Conservation (phyloP, 2,113 vertebrate genomes). For the Scophthalmus maximus region DNA sequence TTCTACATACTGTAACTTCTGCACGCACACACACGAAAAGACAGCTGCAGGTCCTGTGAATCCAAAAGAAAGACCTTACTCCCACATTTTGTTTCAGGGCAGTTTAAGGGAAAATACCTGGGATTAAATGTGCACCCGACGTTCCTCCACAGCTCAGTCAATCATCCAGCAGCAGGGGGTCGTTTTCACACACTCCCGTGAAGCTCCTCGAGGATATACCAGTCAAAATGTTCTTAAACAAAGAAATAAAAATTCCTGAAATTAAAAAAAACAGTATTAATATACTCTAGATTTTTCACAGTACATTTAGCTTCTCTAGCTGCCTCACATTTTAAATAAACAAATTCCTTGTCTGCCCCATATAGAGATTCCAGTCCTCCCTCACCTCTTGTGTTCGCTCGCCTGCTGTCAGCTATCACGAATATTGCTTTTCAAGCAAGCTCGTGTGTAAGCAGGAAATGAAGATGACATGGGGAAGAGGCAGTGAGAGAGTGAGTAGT, state of each 20-base stretch:
- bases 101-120: conserved; percentile 34
- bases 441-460: conserved; percentile 71
- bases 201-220: conserved; percentile 8
- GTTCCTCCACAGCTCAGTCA: conserved; percentile 34
- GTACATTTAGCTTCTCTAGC: not conserved
- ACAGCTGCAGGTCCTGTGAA: not conserved
- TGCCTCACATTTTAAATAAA: conserved; percentile 8
- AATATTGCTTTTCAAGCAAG: conserved; percentile 52
- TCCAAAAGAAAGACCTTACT: not conserved
- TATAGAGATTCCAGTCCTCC: conserved; percentile 7
- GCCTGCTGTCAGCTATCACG: conserved; percentile 56
- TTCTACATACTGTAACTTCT: conserved; percentile 32
- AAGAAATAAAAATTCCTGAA: not conserved
- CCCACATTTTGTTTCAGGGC: not conserved
- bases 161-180: conserved; percentile 39
- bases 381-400: conserved; percentile 21
- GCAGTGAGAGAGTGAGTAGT: conserved; percentile 14
- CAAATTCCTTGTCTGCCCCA: not conserved
- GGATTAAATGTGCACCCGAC: conserved; percentile 7
- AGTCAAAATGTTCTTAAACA: not conserved
- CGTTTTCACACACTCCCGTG: not conserved
- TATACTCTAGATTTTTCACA: too few relatives aligned
- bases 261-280: too few relatives aligned
- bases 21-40: not conserved
- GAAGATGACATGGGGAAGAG: conserved; percentile 62